Base-by-base conservation (phyloP, 2,797 vertebrate genomes). In the Oreochromis grahami region DNA sequence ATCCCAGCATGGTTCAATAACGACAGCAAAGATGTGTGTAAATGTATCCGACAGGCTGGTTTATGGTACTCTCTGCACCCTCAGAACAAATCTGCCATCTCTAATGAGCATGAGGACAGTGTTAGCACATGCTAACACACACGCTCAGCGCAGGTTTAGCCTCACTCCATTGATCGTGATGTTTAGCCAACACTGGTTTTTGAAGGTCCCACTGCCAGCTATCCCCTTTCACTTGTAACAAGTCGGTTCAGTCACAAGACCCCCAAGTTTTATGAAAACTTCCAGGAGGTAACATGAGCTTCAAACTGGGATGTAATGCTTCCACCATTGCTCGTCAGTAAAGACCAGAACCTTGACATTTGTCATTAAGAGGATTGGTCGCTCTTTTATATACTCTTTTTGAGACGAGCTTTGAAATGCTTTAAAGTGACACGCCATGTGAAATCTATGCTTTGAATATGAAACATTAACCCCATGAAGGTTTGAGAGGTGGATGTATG, bases 171-270 rank as follows among this genome's bases (percentile, higher is more conserved):
- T 58, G 83, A 86, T 81, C 77, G 21, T 78, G 88, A 84, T 89
- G 86, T 91, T 92, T 90, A 58, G 83, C 86, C 88, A 93, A 82
- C 84, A 89, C 11, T 51, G 82, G 63, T 78, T 84, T 83, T 83
- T 91, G 50, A 63, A 77, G 83, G 70, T 72, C 76, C 51, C 14
- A 8, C 65, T 13, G 13, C 38, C 11, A 17, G 85, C 65, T 90
- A 86, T 92, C 85, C 13, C 26, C 53, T 91, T 89, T 82, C 84
- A 80, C 84, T 82, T 76, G 80, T 84, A 88, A 90, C 87, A 84
- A 60, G 79, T 85, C 41, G 58, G 79, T 84, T 81, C 82, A 85
- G 84, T 88, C 89, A 93, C 86, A 83, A 83, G 58, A 90, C 81
- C 83, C 82, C 52, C 1, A 3, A 8, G 51, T 83, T 88, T 90